These are phyloP conservation scores for Torymus tubicola DNA, from an alignment of 2,888 invertebrate species.

Conservation along the genomic window DNA sequence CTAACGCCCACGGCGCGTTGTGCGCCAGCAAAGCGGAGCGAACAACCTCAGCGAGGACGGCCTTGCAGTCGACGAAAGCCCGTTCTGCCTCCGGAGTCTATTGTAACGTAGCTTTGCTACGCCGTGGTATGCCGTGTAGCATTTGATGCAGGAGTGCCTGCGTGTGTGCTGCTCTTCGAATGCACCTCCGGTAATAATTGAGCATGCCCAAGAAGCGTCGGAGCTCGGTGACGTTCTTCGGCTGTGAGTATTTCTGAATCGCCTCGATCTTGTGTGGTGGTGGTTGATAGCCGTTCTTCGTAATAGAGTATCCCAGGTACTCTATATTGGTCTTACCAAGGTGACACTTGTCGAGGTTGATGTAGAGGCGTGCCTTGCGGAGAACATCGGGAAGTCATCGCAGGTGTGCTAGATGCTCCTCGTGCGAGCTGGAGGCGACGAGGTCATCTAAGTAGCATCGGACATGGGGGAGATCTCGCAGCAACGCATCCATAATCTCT, in stretches of 20 bases:
- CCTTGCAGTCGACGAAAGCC: neutral
- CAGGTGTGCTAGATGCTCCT: too few species aligned
- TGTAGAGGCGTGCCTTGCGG: neutral
- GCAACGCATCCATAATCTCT: too few species aligned
- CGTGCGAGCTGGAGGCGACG: too few species aligned
- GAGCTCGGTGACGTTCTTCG: neutral
- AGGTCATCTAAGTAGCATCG: too few species aligned
- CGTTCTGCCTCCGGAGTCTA: neutral
- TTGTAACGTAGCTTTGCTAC: neutral
- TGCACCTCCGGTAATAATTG: conserved; percentile 1
- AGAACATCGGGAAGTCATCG: too few species aligned
- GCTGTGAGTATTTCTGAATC: neutral
- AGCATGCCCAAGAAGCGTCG: neutral
- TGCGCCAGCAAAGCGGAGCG: neutral
- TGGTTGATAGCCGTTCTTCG: neutral
- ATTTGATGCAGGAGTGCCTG: neutral
- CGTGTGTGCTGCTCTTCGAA: neutral
- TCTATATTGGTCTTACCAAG: neutral
- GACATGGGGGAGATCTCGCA: too few species aligned
- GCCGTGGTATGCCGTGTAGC: neutral
- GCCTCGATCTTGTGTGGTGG: neutral
- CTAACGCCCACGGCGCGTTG: neutral
- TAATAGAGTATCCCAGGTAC: conserved; percentile 5
- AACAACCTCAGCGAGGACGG: too few species aligned
- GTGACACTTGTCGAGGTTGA: conserved; percentile 4